phyloP scores from a whole-genome alignment of 2,888 invertebrate genomes.

The Toxonevra muliebris region DNA sequence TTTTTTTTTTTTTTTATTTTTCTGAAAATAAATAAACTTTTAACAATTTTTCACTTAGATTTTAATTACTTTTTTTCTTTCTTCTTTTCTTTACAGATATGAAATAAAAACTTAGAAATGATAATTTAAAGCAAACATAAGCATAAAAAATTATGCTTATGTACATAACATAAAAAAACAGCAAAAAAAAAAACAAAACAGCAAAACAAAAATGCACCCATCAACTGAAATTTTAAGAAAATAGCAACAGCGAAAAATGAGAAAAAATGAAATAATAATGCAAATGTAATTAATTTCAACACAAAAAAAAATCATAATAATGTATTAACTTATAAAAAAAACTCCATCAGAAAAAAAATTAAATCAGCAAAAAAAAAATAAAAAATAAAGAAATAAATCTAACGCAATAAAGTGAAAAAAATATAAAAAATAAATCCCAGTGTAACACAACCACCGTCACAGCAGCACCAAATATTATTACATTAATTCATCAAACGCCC shows the following conservation, averaged over 20 bases:
- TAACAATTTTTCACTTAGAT: too few relatives aligned
- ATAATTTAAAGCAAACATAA: too few relatives aligned
- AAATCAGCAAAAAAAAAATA: conserved; percentile 36
- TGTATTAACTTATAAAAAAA: background rate
- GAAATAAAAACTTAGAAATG: too few relatives aligned
- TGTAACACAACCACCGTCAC: background rate
- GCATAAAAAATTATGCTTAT: too few relatives aligned
- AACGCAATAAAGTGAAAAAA: background rate
- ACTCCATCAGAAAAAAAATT: conserved; percentile 20
- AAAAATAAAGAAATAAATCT: conserved; percentile 25
- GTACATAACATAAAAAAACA: background rate
- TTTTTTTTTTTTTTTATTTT: too few relatives aligned
- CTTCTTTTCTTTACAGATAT: too few relatives aligned
- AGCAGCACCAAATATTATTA: conserved; percentile 37
- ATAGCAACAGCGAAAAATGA: background rate
- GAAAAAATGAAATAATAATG: background rate
- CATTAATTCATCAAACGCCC: conserved; percentile 38
- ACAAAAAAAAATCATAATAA: background rate
- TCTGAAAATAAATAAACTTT: too few relatives aligned
- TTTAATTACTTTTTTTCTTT: too few relatives aligned
- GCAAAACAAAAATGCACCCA: background rate
- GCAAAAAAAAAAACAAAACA: background rate
- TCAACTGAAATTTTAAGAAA: background rate
- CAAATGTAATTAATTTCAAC: background rate
- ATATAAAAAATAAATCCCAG: background rate